Evolutionary conservation across 2,113 vertebrate genomes (phyloP).

Genomic region (Aptenodytes forsteri): DNA sequence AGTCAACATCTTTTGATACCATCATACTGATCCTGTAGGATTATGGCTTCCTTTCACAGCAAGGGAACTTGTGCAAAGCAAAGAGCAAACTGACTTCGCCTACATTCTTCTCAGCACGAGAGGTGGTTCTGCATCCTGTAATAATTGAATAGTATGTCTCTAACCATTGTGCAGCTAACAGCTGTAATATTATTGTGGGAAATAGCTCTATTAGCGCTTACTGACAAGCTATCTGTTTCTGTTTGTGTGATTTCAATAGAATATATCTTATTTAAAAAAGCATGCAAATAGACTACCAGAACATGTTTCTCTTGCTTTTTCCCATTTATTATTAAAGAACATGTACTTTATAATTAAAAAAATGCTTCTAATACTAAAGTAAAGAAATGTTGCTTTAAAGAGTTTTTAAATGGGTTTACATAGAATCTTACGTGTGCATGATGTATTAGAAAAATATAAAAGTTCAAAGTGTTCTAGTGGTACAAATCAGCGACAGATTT

Average conservation of each 20-base stretch:
- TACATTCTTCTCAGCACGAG: background rate
- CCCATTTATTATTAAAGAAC: background rate
- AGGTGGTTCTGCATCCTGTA: background rate
- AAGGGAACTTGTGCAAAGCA: background rate
- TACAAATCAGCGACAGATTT: background rate
- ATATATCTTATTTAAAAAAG: background rate
- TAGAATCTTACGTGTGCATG: background rate
- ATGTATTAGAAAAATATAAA: background rate
- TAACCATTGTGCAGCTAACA: background rate
- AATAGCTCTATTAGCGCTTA: background rate
- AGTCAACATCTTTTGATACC: background rate
- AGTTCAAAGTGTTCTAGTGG: background rate
- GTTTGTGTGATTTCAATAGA: background rate
- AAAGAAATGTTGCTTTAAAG: background rate
- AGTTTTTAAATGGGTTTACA: background rate
- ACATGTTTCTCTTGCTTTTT: background rate
- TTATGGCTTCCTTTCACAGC: background rate
- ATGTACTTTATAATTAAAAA: background rate
- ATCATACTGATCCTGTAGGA: background rate
- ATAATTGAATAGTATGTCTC: background rate
- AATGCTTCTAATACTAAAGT: background rate
- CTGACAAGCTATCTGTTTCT: background rate
- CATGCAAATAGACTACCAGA: background rate
- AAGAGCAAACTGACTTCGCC: background rate
- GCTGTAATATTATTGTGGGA: background rate